phyloP scores from a whole-genome alignment of 2,888 invertebrate genomes.

The Chesias legatella region DNA sequence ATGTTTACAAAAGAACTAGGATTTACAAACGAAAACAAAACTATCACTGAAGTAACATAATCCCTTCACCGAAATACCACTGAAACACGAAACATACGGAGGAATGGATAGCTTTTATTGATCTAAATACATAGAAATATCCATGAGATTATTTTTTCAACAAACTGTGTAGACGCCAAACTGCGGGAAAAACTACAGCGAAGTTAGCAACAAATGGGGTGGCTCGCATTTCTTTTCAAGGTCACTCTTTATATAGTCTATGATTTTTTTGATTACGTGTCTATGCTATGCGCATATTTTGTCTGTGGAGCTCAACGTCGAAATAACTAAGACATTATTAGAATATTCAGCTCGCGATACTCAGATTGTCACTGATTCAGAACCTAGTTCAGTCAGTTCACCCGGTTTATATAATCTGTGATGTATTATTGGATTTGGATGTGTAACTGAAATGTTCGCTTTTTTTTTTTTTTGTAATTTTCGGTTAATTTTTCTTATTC shows the following conservation, averaged over 20 bases:
- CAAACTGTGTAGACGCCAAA: conserved; percentile 76
- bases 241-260: conserved; percentile 52
- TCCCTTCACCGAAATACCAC: conserved; percentile 55
- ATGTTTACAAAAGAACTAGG: conserved; percentile 75
- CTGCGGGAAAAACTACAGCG: conserved; percentile 78
- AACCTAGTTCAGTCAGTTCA: too few relatives aligned
- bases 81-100: conserved; percentile 49
- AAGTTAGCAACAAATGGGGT: conserved; percentile 55
- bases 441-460: too few relatives aligned
- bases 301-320: conserved; percentile 19
- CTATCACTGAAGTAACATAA: conserved; percentile 64
- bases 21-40: conserved; percentile 52
- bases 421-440: too few relatives aligned
- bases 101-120: conserved; percentile 45
- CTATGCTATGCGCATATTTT: conserved; percentile 35
- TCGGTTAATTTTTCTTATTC: too few relatives aligned
- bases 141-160: conserved; percentile 58
- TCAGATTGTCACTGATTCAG: too few relatives aligned
- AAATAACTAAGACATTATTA: too few relatives aligned
- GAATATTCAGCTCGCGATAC: too few relatives aligned
- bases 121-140: conserved; percentile 73
- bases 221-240: conserved; percentile 49
- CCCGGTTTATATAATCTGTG: too few relatives aligned
- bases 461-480: too few relatives aligned
- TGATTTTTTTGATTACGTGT: conserved; percentile 40